phyloP scores from a whole-genome alignment of 2,888 invertebrate genomes.

The Meandrusa payeni region DNA sequence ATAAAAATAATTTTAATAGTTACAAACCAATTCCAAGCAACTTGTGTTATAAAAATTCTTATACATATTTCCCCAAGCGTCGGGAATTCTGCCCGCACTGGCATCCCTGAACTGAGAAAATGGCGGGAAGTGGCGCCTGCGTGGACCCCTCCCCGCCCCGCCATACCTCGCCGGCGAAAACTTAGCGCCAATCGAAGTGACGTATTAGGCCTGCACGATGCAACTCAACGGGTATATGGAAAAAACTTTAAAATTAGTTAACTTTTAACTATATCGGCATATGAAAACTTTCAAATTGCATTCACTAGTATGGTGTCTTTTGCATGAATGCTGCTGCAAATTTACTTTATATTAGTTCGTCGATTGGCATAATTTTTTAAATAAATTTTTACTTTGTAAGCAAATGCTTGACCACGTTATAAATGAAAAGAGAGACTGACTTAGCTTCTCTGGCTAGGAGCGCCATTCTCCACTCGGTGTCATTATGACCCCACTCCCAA shows the following conservation, averaged over 20 bases:
- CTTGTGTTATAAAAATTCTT: not conserved
- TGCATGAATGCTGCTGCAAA: no score
- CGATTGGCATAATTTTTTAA: no score
- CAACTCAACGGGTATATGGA: conserved; percentile 26
- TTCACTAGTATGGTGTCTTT: no score
- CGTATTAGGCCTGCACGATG: conserved; percentile 51
- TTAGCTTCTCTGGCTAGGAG: no score
- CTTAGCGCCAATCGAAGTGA: conserved; percentile 68
- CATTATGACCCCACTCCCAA: no score
- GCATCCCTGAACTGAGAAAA: conserved; percentile 56
- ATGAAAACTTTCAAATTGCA: not conserved
- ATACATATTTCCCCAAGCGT: conserved; percentile 27
- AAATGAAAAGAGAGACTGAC: no score
- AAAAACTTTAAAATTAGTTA: not conserved
- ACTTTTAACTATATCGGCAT: not conserved
- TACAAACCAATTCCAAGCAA: no score
- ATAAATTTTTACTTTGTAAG: not conserved
- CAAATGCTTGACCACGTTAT: no score
- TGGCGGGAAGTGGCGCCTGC: conserved; percentile 71
- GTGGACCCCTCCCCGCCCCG: conserved; percentile 47
- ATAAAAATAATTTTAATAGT: no score
- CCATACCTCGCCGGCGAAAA: conserved; percentile 38
- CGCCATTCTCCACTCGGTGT: no score
- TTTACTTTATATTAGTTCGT: no score
- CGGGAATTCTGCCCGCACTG: conserved; percentile 30